Conservation (phyloP, 2,113 vertebrate species). For the Rafetus swinhoei region DNA sequence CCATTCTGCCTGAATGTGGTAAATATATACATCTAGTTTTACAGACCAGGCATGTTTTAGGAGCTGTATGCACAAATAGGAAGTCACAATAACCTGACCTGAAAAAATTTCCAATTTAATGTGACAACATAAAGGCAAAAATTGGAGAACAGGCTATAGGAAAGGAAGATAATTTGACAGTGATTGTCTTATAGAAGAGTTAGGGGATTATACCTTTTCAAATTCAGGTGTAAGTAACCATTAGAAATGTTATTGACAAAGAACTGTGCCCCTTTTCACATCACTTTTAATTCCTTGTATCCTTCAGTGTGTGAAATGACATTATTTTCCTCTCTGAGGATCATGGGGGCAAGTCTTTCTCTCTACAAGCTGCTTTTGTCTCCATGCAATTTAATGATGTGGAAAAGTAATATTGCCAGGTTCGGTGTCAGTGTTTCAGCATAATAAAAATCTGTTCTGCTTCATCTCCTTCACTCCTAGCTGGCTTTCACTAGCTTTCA, state of each 20-base stretch:
- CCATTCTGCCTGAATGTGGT: neutral
- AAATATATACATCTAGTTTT: neutral
- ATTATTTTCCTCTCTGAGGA: neutral
- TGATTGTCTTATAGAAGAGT: neutral
- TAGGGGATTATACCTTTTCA: neutral
- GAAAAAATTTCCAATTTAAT: neutral
- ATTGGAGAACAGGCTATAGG: neutral
- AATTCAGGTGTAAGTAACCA: neutral
- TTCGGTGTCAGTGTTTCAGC: slow-evolving; percentile 19
- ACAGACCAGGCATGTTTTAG: neutral
- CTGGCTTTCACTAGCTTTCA: slow-evolving; percentile 21
- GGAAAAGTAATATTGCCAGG: slow-evolving; percentile 23
- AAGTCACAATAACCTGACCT: neutral
- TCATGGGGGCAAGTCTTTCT: neutral
- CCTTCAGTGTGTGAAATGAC: neutral
- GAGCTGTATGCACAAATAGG: fast-evolving
- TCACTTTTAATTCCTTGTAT: neutral
- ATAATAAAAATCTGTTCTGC: slow-evolving; percentile 15
- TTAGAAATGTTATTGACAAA: neutral
- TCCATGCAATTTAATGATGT: slow-evolving; percentile 30
- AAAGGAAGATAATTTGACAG: neutral
- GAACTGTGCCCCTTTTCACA: fast-evolving
- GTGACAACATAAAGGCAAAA: neutral
- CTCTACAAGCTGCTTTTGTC: slow-evolving; percentile 35
- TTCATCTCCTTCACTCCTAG: slow-evolving; percentile 19